Evolutionary conservation across 2,113 vertebrate genomes (phyloP).

Genomic region (Telmatochromis sp.): DNA sequence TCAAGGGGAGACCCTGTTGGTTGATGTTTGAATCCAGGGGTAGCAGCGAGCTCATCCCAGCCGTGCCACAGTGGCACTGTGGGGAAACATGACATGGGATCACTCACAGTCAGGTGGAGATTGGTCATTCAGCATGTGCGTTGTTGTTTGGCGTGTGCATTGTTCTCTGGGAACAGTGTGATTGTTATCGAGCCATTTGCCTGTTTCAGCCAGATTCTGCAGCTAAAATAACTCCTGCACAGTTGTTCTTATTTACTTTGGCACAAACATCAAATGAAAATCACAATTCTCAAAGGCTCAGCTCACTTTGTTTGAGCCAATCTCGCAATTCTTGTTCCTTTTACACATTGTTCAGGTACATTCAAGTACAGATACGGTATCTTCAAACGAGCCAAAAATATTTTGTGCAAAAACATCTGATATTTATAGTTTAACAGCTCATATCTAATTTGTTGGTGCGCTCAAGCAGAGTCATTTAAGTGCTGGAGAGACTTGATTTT

Average conservation of each 20-base stretch:
- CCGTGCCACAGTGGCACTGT: constrained; percentile 3
- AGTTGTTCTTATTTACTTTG: background rate
- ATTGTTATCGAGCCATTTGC: background rate
- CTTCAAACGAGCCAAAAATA: background rate
- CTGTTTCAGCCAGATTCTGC: background rate
- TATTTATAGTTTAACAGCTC: background rate
- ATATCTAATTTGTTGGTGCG: background rate
- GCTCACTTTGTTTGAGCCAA: background rate
- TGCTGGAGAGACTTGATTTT: background rate
- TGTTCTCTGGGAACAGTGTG: background rate
- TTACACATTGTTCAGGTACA: background rate
- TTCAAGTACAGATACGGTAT: background rate
- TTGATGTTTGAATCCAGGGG: constrained; percentile 41
- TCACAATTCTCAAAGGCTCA: background rate
- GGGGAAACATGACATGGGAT: constrained; percentile 46
- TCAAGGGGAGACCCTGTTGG: constrained; percentile 36
- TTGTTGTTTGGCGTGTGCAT: background rate
- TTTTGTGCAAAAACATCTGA: background rate
- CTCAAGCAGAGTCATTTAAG: background rate
- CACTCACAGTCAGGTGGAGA: constrained; percentile 29
- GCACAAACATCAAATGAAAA: background rate
- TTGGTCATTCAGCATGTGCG: background rate
- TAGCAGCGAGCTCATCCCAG: constrained; percentile 6
- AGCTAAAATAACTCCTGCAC: background rate
- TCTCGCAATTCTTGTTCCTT: background rate